Conservation (phyloP, 2,888 invertebrate genomes). For the Rhagonycha lutea region DNA sequence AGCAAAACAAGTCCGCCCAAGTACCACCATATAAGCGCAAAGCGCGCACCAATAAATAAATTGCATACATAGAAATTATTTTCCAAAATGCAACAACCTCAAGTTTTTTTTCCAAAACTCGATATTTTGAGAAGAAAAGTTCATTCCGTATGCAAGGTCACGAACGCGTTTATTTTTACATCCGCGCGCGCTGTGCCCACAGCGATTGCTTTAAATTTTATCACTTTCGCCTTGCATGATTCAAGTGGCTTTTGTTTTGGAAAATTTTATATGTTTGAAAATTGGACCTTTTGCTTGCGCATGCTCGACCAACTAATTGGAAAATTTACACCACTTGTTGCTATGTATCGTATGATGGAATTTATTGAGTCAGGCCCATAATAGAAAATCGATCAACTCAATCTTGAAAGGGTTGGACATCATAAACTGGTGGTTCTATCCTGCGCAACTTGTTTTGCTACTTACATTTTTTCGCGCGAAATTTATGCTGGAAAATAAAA, state of each 20-base stretch:
- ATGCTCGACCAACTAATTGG: not conserved
- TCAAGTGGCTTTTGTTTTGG: not conserved
- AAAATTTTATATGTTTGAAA: not conserved
- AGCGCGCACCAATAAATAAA: not conserved
- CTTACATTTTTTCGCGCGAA: too few species aligned
- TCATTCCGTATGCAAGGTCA: slow-evolving; percentile 4
- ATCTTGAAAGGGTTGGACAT: not conserved
- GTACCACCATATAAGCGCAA: not conserved
- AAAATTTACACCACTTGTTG: slow-evolving; percentile 20
- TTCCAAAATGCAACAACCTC: not conserved
- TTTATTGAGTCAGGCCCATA: not conserved
- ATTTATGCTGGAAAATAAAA: too few species aligned
- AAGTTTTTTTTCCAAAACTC: not conserved
- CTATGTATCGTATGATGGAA: not conserved
- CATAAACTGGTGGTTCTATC: not conserved
- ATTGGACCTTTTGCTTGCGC: not conserved
- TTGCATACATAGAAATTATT: not conserved
- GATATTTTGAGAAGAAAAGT: not conserved
- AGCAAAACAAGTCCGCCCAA: not conserved
- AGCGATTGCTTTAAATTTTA: not conserved
- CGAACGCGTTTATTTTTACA: not conserved
- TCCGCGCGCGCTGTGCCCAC: not conserved
- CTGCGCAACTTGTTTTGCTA: too few species aligned
- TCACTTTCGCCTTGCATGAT: not conserved
- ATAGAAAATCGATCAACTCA: slow-evolving; percentile 10